Conservation (phyloP, 35 echinoderm and acorn worm genomes). For the Hemicentrotus pulcherrimus region DNA sequence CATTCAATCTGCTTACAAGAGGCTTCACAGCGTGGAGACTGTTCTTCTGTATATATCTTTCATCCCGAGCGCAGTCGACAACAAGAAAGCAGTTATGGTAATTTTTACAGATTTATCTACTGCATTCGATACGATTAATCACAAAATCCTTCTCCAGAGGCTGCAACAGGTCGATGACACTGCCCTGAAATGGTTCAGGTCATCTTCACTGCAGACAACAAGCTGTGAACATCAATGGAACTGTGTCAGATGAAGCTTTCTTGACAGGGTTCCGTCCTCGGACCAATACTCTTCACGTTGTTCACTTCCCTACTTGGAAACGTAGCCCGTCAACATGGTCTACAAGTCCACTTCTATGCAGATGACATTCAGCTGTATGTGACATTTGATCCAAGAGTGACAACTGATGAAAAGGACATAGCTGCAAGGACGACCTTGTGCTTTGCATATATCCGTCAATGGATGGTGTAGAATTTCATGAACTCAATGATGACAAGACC, state of each 20-base stretch:
- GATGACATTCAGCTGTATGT: constrained; percentile 68
- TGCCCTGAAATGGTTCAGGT: constrained; percentile 38
- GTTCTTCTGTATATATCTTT: too few relatives aligned
- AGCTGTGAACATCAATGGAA: constrained; percentile 34
- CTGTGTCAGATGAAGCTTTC: constrained; percentile 15
- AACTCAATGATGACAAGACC: constrained; percentile 60
- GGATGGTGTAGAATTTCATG: constrained; percentile 59
- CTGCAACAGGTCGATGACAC: not conserved
- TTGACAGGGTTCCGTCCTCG: constrained; percentile 63
- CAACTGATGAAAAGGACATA: not conserved
- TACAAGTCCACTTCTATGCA: constrained; percentile 61
- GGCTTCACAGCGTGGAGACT: too few relatives aligned
- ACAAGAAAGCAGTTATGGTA: too few relatives aligned
- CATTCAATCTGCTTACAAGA: too few relatives aligned
- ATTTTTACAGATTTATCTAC: too few relatives aligned
- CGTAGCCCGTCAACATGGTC: constrained; percentile 48
- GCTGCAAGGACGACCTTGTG: constrained; percentile 19
- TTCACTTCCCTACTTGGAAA: constrained; percentile 65
- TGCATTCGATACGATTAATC: too few relatives aligned
- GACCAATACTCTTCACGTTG: constrained; percentile 58
- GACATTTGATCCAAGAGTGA: constrained; percentile 37
- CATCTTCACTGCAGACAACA: constrained; percentile 62
- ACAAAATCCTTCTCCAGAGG: too few relatives aligned
- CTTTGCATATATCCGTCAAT: constrained; percentile 40
- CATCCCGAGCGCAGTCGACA: too few relatives aligned